Conservation (phyloP, 2,113 vertebrate species). For the Chrysemys picta region DNA sequence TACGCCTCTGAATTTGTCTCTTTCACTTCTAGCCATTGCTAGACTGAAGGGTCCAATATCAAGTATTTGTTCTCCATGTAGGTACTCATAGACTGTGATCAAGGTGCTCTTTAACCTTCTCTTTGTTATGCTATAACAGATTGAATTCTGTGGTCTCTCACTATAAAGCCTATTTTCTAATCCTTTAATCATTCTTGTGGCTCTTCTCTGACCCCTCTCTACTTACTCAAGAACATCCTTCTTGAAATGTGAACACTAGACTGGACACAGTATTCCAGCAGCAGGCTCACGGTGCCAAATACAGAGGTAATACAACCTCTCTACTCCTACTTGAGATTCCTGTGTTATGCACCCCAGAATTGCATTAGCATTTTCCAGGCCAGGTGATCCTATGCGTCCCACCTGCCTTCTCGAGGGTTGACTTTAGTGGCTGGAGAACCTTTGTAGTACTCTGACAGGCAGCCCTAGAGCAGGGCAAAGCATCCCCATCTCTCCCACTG, state of each 20-base stretch:
- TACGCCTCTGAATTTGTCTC: neutral
- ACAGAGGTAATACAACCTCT: neutral
- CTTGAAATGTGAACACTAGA: neutral
- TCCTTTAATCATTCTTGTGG: neutral
- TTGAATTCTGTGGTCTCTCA: neutral
- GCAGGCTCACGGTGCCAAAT: neutral
- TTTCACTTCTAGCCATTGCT: accelerated
- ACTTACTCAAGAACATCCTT: neutral
- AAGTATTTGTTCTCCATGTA: neutral
- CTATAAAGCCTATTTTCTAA: neutral
- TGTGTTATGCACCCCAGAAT: neutral
- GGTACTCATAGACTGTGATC: neutral
- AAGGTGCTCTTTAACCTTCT: neutral
- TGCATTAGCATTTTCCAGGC: neutral
- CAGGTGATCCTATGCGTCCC: neutral
- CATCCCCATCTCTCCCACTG: neutral
- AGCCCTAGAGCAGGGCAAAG: neutral
- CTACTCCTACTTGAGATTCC: neutral
- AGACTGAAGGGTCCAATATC: neutral
- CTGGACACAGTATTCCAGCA: neutral
- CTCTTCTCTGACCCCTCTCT: neutral
- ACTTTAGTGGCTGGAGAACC: neutral
- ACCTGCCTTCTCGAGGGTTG: neutral
- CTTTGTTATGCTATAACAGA: neutral
- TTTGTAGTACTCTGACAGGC: neutral